Evolutionary conservation across 2,797 vertebrate species (phyloP).

Genomic region (Pseudochaenichthys georgianus): DNA sequence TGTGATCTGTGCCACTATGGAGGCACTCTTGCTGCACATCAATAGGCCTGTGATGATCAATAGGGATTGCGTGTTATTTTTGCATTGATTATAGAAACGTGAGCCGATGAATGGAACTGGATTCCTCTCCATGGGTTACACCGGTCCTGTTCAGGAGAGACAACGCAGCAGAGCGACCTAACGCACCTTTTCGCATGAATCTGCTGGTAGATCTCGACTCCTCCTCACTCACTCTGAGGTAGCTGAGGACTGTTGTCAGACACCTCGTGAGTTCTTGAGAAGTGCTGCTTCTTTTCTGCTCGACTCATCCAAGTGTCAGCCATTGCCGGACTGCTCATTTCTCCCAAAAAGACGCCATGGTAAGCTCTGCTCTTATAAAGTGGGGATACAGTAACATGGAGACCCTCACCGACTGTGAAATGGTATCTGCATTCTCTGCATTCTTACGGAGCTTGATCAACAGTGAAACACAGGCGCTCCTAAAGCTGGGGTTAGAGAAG

Average conservation of each 20-base stretch:
- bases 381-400: constrained; percentile 82
- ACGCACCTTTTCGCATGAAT: constrained; percentile 58
- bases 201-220: constrained; percentile 52
- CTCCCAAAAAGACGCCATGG: constrained; percentile 78
- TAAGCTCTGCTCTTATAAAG: constrained; percentile 82
- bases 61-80: constrained; percentile 86
- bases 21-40: constrained; percentile 78
- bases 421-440: constrained; percentile 86
- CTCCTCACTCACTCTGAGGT: constrained; percentile 51
- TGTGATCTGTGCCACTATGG: constrained; percentile 74
- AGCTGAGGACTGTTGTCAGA: constrained; percentile 44
- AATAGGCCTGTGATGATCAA: constrained; percentile 86
- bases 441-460: constrained; percentile 86
- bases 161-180: constrained; percentile 54
- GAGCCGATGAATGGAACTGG: constrained; percentile 84
- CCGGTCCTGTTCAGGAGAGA: constrained; percentile 71
- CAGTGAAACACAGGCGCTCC: constrained; percentile 78
- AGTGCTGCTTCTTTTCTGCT: constrained; percentile 62
- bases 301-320: constrained; percentile 61
- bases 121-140: constrained; percentile 76
- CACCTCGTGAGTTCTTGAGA: constrained; percentile 63
- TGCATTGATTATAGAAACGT: constrained; percentile 87
- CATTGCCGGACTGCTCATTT: constrained; percentile 55
- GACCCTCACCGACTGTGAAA: constrained; percentile 84
- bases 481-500: constrained; percentile 80